Evolutionary conservation across 2,797 vertebrate species (phyloP).

Genomic region (Melanotaenia pygmaea): DNA sequence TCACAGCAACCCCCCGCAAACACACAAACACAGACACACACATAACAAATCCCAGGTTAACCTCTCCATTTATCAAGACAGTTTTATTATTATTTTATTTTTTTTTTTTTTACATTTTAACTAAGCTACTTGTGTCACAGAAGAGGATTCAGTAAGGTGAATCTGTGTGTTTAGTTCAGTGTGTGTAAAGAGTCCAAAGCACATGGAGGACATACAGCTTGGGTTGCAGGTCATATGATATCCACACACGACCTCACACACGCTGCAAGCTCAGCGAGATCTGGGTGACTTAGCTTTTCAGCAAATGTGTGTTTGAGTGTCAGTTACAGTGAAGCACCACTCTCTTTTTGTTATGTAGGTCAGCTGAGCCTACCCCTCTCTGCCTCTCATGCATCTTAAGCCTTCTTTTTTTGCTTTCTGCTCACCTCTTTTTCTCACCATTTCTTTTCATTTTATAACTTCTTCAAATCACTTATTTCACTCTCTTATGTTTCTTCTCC

Average conservation of each 20-base stretch:
- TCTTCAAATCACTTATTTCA: conserved; percentile 17
- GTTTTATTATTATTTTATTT: too few species aligned
- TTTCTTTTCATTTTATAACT: conserved; percentile 31
- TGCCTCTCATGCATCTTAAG: conserved; percentile 33
- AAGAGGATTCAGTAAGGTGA: conserved; percentile 25
- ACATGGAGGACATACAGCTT: conserved; percentile 77
- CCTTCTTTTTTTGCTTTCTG: conserved; percentile 22
- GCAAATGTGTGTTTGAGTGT: conserved; percentile 68
- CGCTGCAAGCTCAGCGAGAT: conserved; percentile 79
- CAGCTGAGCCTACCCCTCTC: conserved; percentile 42
- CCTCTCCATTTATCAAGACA: not conserved
- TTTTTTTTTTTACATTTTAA: not conserved
- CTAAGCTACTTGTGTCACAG: not conserved
- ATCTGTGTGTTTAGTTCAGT: conserved; percentile 44
- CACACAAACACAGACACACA: not conserved
- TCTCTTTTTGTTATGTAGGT: conserved; percentile 73
- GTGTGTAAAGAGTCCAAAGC: conserved; percentile 53
- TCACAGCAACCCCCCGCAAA: not conserved
- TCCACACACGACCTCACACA: conserved; percentile 42
- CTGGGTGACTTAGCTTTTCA: conserved; percentile 78
- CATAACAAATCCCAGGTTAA: not conserved
- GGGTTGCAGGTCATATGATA: conserved; percentile 81
- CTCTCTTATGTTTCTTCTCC: not conserved
- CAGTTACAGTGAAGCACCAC: conserved; percentile 72
- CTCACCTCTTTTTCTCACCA: conserved; percentile 16